Evolutionary conservation across 2,797 vertebrate genomes (phyloP).

Genomic region (Acipenser oxyrinchus): DNA sequence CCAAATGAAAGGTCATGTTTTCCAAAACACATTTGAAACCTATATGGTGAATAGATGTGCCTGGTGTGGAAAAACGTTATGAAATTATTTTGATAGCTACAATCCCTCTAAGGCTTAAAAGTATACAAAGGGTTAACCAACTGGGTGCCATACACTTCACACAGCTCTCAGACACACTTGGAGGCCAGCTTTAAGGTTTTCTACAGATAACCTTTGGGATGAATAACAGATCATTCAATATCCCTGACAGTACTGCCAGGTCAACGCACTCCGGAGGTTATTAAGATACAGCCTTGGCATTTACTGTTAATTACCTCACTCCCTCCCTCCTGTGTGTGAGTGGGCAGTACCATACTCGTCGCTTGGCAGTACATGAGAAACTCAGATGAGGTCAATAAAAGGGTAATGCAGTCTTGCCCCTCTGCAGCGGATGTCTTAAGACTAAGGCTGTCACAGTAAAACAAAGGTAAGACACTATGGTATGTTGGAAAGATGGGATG

Average conservation of each 20-base stretch:
- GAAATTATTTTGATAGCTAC: too few species aligned
- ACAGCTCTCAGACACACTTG: not conserved
- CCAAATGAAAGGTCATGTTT: too few species aligned
- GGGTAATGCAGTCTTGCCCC: not conserved
- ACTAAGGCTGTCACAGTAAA: conserved; percentile 19
- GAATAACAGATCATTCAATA: not conserved
- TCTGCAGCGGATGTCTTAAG: not conserved
- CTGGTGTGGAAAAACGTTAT: too few species aligned
- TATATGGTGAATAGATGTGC: too few species aligned
- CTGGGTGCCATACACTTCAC: too few species aligned
- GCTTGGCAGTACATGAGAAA: conserved; percentile 4
- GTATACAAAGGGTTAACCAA: too few species aligned
- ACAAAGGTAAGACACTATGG: too few species aligned
- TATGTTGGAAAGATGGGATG: too few species aligned
- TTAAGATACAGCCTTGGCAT: conserved; percentile 7
- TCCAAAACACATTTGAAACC: too few species aligned
- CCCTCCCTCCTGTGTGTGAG: conserved; percentile 5
- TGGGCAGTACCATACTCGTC: conserved; percentile 3
- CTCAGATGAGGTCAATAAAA: not conserved
- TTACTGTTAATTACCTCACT: conserved; percentile 11
- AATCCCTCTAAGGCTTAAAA: too few species aligned
- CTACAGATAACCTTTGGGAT: not conserved
- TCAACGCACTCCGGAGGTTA: conserved; percentile 1
- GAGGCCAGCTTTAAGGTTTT: not conserved
- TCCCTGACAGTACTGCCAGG: conserved; percentile 1